Evolutionary conservation across 2,797 vertebrate genomes (phyloP).

Genomic region (Lepus townsendii): DNA sequence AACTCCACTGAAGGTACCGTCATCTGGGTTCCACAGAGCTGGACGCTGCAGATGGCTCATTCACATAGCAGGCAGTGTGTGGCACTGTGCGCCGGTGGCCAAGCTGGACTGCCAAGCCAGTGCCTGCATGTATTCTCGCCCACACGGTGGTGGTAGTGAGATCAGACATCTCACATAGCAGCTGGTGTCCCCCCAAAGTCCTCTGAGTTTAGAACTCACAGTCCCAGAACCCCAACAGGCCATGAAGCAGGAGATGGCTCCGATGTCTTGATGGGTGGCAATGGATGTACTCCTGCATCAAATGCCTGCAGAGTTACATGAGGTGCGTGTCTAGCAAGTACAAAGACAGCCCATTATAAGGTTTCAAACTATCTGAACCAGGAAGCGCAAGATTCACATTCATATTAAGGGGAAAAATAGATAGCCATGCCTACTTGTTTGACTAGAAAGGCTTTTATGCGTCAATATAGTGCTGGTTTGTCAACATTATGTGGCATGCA

Average conservation of each 20-base stretch:
- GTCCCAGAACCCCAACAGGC: not conserved
- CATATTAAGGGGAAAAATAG: slow-evolving; percentile 70
- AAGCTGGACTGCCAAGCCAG: not conserved
- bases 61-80: rapidly evolving
- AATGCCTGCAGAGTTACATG: not conserved
- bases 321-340: not conserved
- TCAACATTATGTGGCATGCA: slow-evolving; percentile 76
- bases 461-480: slow-evolving; percentile 81
- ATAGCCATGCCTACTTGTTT: slow-evolving; percentile 65
- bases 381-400: slow-evolving; percentile 70
- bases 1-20: rapidly evolving
- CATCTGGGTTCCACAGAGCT: not conserved
- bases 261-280: not conserved
- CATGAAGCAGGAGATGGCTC: not conserved
- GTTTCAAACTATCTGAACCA: slow-evolving; percentile 25
- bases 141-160: rapidly evolving
- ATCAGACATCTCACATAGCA: not conserved
- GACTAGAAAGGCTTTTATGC: slow-evolving; percentile 74
- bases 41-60: no score
- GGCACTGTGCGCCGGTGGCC: rapidly evolving
- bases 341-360: not conserved
- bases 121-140: rapidly evolving
- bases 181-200: not conserved
- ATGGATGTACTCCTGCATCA: not conserved
- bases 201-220: not conserved